Base-by-base conservation (phyloP, 2,113 vertebrate species). In the Labrus mixtus region DNA sequence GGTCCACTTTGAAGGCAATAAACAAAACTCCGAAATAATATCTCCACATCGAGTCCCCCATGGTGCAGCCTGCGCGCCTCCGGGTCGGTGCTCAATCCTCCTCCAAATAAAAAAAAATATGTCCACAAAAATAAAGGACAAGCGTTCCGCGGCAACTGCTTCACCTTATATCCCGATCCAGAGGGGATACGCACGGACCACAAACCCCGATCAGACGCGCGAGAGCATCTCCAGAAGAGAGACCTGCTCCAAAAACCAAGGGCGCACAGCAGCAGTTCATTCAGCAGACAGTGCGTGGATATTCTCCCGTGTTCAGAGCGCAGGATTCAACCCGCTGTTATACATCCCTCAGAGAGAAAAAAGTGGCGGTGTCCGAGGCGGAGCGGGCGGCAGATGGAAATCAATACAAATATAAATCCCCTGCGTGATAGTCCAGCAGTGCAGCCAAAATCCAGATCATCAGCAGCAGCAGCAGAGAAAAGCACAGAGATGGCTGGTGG, bases 11-110 rank as follows among this genome's bases (percentile, higher is more conserved):
- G 95, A 96, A 96, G 89, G 96, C 95, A 90, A 98, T 93, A 93
- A 98, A 93, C 93, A 95, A 91, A 95, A 97, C 93, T 94, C 96
- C 96, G 87, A 97, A 95, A 84, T 96, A 98, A 95, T 96, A 98
- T 94, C 96, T 98, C 97, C 97, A 97, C 92, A 96, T 82, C 78
- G 95, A 95, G 90, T 95, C 95, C 93, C 95, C 93, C 95, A 96
- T 96, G 91, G 86, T 94, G 84, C 13, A 73, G 63, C 61, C 76
- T 46, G 83, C 69, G 71, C 67, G 92, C 87, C 91, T 82, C 75
- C 92, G 90, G 90, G 80, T 83, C 78, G 87, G 72, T 73, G 71
- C 90, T 66, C 87, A 85, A 87, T 84, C 90, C 84, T 66, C 72
- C 64, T 82, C 69, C 48, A n/a, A 51, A 53, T 70, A 82, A 1